phyloP scores from a whole-genome alignment of 1,140 invertebrate species.

The Pogonomyrmex californicus region DNA sequence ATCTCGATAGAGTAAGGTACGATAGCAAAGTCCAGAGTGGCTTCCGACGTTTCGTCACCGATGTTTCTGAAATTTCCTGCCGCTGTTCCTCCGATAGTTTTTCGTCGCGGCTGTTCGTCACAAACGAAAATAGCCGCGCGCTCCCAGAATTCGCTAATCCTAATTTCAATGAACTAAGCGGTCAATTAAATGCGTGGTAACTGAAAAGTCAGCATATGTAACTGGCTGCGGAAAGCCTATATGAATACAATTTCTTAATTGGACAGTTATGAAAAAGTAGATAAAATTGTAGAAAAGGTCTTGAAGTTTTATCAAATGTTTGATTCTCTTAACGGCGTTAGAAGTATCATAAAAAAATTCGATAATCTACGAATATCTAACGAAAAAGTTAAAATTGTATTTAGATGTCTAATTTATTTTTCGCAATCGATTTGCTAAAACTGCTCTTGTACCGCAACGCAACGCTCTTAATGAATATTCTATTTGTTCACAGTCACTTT shows the following conservation, averaged over 20 bases:
- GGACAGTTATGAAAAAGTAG: not conserved
- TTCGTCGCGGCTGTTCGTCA: not conserved
- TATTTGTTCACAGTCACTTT: not conserved
- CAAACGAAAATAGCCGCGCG: not conserved
- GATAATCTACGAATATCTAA: not conserved
- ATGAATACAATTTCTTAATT: not conserved
- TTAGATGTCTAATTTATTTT: not conserved
- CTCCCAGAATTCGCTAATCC: not conserved
- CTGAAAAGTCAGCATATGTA: not conserved
- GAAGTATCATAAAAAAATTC: not conserved
- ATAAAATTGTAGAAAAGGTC: not conserved
- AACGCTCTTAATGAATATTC: not conserved
- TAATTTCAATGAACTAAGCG: constrained; percentile 2
- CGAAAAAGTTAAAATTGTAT: not conserved
- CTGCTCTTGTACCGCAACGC: too few species aligned
- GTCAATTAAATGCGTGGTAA: not conserved
- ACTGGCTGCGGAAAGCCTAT: not conserved
- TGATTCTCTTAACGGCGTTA: not conserved
- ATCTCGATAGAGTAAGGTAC: constrained; percentile 28
- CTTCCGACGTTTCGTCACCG: constrained; percentile 49
- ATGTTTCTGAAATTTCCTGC: constrained; percentile 38
- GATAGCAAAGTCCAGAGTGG: constrained; percentile 45
- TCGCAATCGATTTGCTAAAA: not conserved
- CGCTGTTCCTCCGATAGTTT: constrained; percentile 5
- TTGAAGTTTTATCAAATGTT: not conserved